These are phyloP conservation scores for Hipposideros larvatus DNA, from an alignment of 2,797 vertebrate species.

Conservation along the genomic window DNA sequence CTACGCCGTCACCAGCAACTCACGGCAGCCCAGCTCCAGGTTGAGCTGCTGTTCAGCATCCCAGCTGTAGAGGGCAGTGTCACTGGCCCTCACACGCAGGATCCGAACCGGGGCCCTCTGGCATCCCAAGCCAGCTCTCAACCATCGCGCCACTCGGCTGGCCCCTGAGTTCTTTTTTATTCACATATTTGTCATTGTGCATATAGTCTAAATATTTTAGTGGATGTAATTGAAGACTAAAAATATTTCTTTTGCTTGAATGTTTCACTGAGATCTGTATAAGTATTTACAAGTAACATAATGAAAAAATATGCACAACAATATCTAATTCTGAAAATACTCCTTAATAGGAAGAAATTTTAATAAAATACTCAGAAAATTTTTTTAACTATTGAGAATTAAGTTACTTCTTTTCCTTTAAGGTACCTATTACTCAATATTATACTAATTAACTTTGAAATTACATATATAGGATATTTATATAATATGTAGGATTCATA, in stretches of 20 bases:
- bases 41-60: no score
- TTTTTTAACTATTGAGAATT: constrained; percentile 40
- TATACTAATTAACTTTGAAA: constrained; percentile 58
- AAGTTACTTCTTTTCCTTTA: constrained; percentile 51
- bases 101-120: no score
- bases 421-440: background rate
- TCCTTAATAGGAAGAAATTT: constrained; percentile 37
- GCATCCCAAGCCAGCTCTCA: no score
- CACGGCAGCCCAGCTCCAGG: no score
- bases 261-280: constrained; percentile 61
- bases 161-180: background rate
- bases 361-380: constrained; percentile 50
- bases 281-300: constrained; percentile 15
- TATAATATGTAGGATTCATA: constrained; percentile 20
- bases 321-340: constrained; percentile 56
- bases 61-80: no score
- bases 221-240: constrained; percentile 22
- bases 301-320: background rate
- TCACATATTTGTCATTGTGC: constrained; percentile 39
- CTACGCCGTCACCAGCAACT: no score
- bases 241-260: constrained; percentile 20
- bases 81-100: no score
- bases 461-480: background rate
- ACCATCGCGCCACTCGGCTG: no score
- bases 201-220: constrained; percentile 34